A percentile compares a stretch with the other conserved stretches of the same genome.
Conservation (phyloP, 2,797 vertebrate genomes). For the Nyctibius grandis region DNA sequence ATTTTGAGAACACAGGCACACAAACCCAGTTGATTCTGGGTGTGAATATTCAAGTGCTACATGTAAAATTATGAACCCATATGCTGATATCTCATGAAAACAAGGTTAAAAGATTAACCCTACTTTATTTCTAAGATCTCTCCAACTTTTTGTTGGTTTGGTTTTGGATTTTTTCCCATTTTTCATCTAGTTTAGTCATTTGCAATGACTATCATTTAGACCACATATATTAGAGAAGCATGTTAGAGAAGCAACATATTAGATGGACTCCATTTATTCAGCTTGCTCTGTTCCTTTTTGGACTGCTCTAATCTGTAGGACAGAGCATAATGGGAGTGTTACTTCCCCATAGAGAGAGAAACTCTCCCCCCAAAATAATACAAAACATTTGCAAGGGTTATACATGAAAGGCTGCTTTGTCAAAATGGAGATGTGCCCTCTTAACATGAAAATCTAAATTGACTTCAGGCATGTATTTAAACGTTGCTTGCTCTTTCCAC, state of each 20-base stretch:
- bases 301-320: background rate
- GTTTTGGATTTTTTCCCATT: background rate
- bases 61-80: background rate
- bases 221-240: background rate
- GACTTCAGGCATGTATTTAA: background rate
- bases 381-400: background rate
- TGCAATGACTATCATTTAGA: background rate
- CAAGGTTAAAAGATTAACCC: background rate
- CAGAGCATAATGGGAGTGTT: background rate
- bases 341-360: background rate
- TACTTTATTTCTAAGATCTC: background rate
- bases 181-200: background rate
- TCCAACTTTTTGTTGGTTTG: background rate
- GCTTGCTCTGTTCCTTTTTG: background rate
- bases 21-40: background rate
- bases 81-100: background rate
- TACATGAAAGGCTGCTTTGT: background rate
- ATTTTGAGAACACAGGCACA: background rate
- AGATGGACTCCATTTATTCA: background rate
- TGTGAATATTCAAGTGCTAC: background rate
- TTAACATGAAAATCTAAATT: background rate
- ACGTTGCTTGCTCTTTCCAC: background rate
- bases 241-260: background rate
- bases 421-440: background rate
- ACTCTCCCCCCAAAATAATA: background rate